Percentiles rank a stretch among this genome's conserved stretches.
Conservation (phyloP, 2,797 vertebrate genomes). For the Chelmon rostratus region DNA sequence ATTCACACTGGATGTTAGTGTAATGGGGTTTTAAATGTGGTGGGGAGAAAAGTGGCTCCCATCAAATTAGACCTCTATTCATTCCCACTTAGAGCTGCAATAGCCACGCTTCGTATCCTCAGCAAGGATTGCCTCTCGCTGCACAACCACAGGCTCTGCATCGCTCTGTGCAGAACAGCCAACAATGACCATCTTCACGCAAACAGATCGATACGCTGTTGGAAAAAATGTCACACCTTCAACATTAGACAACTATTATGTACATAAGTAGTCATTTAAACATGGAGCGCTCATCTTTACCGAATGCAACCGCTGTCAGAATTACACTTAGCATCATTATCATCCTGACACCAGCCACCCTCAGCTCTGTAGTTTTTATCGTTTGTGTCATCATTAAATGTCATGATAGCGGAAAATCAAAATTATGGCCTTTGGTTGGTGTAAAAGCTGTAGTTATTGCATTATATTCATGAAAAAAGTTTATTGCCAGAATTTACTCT, state of each 20-base stretch:
- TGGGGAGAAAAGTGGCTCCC: slow-evolving; percentile 75
- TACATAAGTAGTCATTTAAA: slow-evolving; percentile 10
- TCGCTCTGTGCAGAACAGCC: slow-evolving; percentile 11
- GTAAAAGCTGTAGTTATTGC: slow-evolving; percentile 2
- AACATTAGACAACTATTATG: background rate
- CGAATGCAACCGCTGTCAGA: background rate
- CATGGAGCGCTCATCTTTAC: slow-evolving; percentile 2
- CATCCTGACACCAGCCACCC: background rate
- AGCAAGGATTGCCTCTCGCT: slow-evolving; percentile 64
- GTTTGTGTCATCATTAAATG: slow-evolving; percentile 30
- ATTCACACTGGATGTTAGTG: slow-evolving; percentile 67
- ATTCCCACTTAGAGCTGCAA: slow-evolving; percentile 72
- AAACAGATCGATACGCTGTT: slow-evolving; percentile 14
- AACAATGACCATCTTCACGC: slow-evolving; percentile 8
- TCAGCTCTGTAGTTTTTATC: slow-evolving; percentile 19
- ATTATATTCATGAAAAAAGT: background rate
- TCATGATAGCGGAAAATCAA: slow-evolving; percentile 3
- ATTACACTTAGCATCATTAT: slow-evolving; percentile 12
- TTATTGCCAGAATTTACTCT: background rate
- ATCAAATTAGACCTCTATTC: slow-evolving; percentile 80
- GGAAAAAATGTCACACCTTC: slow-evolving; percentile 2
- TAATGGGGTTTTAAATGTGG: slow-evolving; percentile 84
- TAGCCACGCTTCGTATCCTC: slow-evolving; percentile 73
- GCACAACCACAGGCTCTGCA: slow-evolving; percentile 44
- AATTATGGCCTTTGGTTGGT: background rate